Percentiles rank a stretch among this genome's conserved stretches.
Evolutionary conservation across 2,113 vertebrate species (phyloP).

Genomic region (Ptilonorhynchus violaceus): DNA sequence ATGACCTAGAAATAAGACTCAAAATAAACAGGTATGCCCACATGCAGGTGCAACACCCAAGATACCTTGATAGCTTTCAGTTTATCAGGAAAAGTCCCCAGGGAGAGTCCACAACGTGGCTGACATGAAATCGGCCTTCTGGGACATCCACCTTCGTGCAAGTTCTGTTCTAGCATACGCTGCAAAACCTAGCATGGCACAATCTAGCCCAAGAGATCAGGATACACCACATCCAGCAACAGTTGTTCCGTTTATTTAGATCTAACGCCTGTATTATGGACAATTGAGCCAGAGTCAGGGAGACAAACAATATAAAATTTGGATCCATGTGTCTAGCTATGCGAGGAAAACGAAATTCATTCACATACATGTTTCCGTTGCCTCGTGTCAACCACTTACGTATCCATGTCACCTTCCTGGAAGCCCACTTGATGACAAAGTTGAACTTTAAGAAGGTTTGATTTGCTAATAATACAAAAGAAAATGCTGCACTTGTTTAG

Average conservation of each 20-base stretch:
- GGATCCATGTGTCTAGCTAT: not conserved
- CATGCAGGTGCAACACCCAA: not conserved
- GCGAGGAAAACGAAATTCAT: not conserved
- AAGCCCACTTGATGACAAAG: not conserved
- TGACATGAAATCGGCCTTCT: not conserved
- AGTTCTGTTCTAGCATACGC: not conserved
- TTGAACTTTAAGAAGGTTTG: not conserved
- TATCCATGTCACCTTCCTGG: not conserved
- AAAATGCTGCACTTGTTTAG: not conserved
- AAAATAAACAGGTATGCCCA: not conserved
- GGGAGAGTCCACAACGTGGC: rapidly evolving
- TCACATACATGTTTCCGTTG: not conserved
- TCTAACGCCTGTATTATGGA: not conserved
- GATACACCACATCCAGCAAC: not conserved
- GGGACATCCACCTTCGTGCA: not conserved
- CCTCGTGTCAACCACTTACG: not conserved
- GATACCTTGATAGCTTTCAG: not conserved
- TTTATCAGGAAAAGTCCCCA: not conserved
- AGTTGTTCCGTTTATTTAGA: not conserved
- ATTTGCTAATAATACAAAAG: not conserved
- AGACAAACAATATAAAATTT: not conserved
- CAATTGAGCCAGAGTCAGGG: not conserved
- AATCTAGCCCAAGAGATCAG: not conserved
- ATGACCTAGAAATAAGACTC: not conserved
- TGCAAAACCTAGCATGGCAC: not conserved